Evolutionary conservation across 2,888 invertebrate genomes (phyloP), one percentile per base, ranked within the genome.

Genomic region (Drosophila falleni): DNA sequence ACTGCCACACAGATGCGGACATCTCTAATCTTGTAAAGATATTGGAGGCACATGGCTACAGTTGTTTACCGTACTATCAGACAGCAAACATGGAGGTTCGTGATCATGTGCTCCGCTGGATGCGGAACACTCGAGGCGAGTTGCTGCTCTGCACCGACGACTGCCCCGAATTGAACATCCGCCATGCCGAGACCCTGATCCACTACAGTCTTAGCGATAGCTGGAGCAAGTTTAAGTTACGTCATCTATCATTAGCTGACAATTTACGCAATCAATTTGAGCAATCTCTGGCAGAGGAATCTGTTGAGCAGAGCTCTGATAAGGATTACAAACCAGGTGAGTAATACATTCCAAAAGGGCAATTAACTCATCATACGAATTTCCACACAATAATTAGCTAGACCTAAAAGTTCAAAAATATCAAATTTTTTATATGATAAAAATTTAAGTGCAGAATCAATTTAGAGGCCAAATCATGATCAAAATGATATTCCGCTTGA

Each of bases 101-200:
- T 1, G 72, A 78, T 15, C 60, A 59, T n/a, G 69, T 83, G 10
- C 46, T 67, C 4, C 37, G 59, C 3, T 83, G 83, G 83, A 59
- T 54, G 44, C 23, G 19, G 6, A 0, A 71, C 1, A 61, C 31
- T 0, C 13, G 11, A 0, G 81, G 78, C 10, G 47, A 65, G 11
- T 33, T 84, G 6, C 13, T 84, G 3, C 31, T 89, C 8, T 65
- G 51, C 59, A 88, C 87, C 2, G 87, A 89, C 33, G 6, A 64
- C 9, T 87, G 89, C 11, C 89, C 87, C 4, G 89, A 84, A 33
- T 26, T 87, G 29, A n/a, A 44, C 3, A 44, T 89, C 4, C 71
- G 84, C 0, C 37, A 78, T 35, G 87, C 71, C 3, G 68, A 84
- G 0, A 87, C 85, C 0, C 23, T 89, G 9, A 31, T 84, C 10